phyloP scores from a whole-genome alignment of 1,140 invertebrate genomes.

The Zaprionus ornatus region DNA sequence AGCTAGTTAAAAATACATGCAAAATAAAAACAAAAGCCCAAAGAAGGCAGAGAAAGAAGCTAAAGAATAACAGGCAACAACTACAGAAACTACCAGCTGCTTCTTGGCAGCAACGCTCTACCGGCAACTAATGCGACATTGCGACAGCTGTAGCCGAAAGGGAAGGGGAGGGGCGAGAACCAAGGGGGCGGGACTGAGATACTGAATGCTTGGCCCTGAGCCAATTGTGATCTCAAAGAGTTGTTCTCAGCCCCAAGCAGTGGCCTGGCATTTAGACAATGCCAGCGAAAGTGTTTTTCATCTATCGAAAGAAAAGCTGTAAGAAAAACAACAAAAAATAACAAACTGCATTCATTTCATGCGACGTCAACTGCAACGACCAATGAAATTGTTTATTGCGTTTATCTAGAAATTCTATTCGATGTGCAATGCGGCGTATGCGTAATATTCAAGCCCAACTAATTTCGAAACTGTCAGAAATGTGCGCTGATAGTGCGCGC shows the following conservation, averaged over 20 bases:
- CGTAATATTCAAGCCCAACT: constrained; percentile 33
- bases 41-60: constrained; percentile 33
- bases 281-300: constrained; percentile 72
- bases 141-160: constrained; percentile 6
- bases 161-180: too few species aligned
- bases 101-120: constrained; percentile 19
- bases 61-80: constrained; percentile 5
- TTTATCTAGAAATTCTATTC: constrained; percentile 3
- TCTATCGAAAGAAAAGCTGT: neutral
- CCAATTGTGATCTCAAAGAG: constrained; percentile 51
- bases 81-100: constrained; percentile 26
- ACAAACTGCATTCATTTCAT: constrained; percentile 63
- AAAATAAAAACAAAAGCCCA: constrained; percentile 51
- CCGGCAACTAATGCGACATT: constrained; percentile 44
- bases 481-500: neutral
- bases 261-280: constrained; percentile 60
- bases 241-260: constrained; percentile 26
- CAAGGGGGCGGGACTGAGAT: neutral
- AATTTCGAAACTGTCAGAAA: constrained; percentile 7
- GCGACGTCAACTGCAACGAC: constrained; percentile 52
- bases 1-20: constrained; percentile 53
- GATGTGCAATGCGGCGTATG: constrained; percentile 43
- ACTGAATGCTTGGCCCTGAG: constrained; percentile 38
- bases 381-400: constrained; percentile 20
- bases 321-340: neutral